Evolutionary conservation across 2,888 invertebrate genomes (phyloP).

Genomic region (Lutraria lutraria): DNA sequence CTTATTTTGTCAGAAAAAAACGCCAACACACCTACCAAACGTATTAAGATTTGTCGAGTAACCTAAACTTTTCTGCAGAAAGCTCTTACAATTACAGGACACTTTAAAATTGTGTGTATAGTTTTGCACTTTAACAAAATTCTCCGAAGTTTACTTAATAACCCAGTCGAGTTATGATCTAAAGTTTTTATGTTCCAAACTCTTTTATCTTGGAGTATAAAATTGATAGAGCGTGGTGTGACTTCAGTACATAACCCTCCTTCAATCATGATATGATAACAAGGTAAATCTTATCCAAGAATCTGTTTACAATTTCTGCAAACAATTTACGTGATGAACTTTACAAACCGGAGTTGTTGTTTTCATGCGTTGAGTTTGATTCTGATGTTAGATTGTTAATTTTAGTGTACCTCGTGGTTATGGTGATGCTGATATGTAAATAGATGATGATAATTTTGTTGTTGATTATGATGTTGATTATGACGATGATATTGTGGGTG

Average conservation of each 20-base stretch:
- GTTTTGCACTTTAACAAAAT: no score
- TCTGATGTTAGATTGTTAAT: neutral
- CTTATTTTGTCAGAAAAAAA: no score
- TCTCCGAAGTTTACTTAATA: neutral
- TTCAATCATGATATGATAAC: neutral
- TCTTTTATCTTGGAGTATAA: neutral
- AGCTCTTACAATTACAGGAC: no score
- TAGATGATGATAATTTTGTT: neutral
- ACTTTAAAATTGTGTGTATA: no score
- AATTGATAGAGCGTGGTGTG: slow-evolving; percentile 7
- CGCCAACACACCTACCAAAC: no score
- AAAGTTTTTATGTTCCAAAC: neutral
- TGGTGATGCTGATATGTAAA: neutral
- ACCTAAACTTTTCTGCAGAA: no score
- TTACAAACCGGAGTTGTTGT: neutral
- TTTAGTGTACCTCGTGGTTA: no score
- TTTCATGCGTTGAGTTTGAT: neutral
- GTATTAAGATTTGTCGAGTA: no score
- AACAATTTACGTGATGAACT: neutral
- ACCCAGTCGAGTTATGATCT: neutral
- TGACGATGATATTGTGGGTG: no score
- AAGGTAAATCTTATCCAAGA: neutral
- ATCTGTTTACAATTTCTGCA: slow-evolving; percentile 13
- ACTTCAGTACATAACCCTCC: neutral
- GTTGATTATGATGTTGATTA: neutral